Evolutionary conservation across 2,797 vertebrate genomes (phyloP).

Genomic region (Anguilla anguilla): DNA sequence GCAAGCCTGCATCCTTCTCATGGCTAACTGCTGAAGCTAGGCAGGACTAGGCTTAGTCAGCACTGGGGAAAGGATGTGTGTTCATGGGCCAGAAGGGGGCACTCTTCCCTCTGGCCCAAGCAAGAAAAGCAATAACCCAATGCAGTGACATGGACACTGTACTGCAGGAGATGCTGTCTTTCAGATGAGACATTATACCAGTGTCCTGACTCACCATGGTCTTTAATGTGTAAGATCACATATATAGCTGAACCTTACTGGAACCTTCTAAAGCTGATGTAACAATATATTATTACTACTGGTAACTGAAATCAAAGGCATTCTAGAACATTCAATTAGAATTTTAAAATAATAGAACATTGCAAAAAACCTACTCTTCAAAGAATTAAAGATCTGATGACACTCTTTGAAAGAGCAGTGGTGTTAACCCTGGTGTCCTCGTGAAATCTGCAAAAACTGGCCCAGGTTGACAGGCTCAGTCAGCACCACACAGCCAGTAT

Average conservation of each 20-base stretch:
- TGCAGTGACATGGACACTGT: background rate
- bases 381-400: too few species aligned
- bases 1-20: background rate
- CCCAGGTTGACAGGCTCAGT: background rate
- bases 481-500: background rate
- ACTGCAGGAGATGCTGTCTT: background rate
- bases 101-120: background rate
- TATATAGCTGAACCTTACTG: too few species aligned
- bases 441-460: background rate
- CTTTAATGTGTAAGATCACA: too few species aligned
- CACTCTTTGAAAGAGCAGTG: background rate
- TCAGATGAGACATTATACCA: background rate
- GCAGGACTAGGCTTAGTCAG: background rate
- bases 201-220: too few species aligned
- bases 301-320: too few species aligned
- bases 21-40: background rate
- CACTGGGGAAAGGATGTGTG: background rate
- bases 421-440: background rate
- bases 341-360: too few species aligned
- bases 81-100: background rate
- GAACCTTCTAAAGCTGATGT: too few species aligned
- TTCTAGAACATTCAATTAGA: too few species aligned
- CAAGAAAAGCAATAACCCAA: background rate
- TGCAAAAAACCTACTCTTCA: too few species aligned
- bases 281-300: too few species aligned